Percentiles rank a stretch among this genome's conserved stretches.
phyloP scores from a whole-genome alignment of 53 echinoderm and acorn worm species.

The Luidia sarsii region DNA sequence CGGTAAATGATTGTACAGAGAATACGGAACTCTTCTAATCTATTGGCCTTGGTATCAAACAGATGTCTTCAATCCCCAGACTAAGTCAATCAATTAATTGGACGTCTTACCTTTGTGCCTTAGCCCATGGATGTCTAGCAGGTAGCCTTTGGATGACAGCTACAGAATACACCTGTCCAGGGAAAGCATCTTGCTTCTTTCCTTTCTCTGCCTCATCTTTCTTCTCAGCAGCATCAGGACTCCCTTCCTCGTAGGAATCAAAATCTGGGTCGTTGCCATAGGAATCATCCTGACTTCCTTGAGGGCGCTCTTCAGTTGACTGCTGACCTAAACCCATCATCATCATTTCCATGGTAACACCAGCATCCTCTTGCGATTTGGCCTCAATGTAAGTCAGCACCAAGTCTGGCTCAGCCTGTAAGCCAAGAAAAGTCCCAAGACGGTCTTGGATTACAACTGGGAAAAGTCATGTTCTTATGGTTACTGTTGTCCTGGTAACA shows the following conservation, averaged over 20 bases:
- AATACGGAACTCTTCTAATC: too few relatives aligned
- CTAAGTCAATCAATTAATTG: neutral
- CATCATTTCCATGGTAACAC: conserved; percentile 53
- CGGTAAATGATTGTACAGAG: too few relatives aligned
- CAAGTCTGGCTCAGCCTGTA: conserved; percentile 65
- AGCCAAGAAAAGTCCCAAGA: too few relatives aligned
- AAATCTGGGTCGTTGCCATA: conserved; percentile 31
- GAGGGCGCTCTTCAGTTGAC: neutral
- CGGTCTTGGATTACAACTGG: too few relatives aligned
- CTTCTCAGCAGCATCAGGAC: conserved; percentile 31
- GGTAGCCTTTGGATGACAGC: conserved; percentile 72
- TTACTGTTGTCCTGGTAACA: too few relatives aligned
- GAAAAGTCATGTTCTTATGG: too few relatives aligned
- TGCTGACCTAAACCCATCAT: conserved; percentile 18
- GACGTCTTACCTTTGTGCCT: conserved; percentile 76
- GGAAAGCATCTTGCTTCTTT: conserved; percentile 52
- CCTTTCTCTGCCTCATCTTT: conserved; percentile 29
- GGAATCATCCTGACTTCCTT: neutral
- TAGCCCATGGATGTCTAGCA: conserved; percentile 81
- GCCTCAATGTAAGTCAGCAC: conserved; percentile 75
- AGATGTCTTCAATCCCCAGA: too few relatives aligned
- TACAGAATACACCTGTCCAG: conserved; percentile 76
- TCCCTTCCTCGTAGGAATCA: conserved; percentile 36
- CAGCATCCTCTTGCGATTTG: conserved; percentile 26
- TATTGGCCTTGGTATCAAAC: too few relatives aligned